A percentile compares a stretch with the other conserved stretches of the same genome.
phyloP scores from a whole-genome alignment of 2,888 invertebrate genomes.

The Eulithis testata region DNA sequence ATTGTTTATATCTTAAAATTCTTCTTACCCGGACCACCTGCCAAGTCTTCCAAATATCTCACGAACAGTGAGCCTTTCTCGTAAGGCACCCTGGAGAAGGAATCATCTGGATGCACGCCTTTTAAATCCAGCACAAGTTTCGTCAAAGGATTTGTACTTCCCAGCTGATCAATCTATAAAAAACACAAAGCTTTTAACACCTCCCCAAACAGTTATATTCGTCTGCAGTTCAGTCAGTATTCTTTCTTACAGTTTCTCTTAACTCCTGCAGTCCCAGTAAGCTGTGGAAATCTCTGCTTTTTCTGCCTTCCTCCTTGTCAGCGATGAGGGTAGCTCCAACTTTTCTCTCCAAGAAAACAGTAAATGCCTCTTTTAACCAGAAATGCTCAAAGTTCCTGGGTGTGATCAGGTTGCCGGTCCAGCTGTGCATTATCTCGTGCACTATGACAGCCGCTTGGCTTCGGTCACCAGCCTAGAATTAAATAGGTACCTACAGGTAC shows the following conservation, averaged over 20 bases:
- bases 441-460: constrained; percentile 96
- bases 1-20: no score
- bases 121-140: constrained; percentile 90
- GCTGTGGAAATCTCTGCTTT: constrained; percentile 91
- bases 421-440: constrained; percentile 98
- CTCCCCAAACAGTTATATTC: no score
- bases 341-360: constrained; percentile 95
- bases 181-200: no score
- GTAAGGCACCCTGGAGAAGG: constrained; percentile 95
- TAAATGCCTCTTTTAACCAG: constrained; percentile 98
- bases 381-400: constrained; percentile 97
- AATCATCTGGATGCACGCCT: constrained; percentile 95
- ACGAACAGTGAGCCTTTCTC: constrained; percentile 96
- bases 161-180: constrained; percentile 71
- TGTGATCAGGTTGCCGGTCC: constrained; percentile 98
- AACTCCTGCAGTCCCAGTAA: constrained; percentile 91
- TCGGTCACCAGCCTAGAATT: constrained; percentile 94
- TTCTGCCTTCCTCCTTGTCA: constrained; percentile 70
- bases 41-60: constrained; percentile 91
- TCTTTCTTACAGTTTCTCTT: constrained; percentile 87
- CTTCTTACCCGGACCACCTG: constrained; percentile 90
- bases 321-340: constrained; percentile 88
- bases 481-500: no score
- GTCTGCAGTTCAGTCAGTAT: no score
- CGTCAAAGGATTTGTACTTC: constrained; percentile 87